Conservation (phyloP, 2,113 vertebrate genomes). For the Crotophaga sulcirostris region DNA sequence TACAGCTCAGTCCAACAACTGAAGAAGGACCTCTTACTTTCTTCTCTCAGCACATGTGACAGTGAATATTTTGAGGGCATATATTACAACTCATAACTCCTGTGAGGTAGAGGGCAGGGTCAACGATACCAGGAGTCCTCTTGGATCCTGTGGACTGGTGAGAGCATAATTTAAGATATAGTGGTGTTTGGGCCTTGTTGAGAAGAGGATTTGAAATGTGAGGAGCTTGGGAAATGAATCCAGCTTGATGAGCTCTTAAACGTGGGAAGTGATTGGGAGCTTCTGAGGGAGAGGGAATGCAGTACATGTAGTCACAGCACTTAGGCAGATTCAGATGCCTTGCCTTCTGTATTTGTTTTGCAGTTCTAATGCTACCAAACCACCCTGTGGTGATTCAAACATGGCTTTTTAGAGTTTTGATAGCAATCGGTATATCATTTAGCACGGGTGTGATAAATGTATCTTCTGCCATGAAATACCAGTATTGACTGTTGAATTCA, state of each 20-base stretch:
- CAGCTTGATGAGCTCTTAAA: background rate
- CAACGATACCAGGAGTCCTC: background rate
- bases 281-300: background rate
- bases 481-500: background rate
- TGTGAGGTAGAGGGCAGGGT: background rate
- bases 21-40: no score
- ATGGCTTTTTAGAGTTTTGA: background rate
- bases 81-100: background rate
- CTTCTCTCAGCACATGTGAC: background rate
- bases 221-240: background rate
- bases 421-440: background rate
- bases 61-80: background rate
- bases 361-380: background rate
- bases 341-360: background rate
- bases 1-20: background rate
- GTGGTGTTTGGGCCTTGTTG: background rate
- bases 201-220: background rate
- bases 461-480: background rate
- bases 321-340: background rate
- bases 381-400: background rate
- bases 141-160: background rate
- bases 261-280: background rate
- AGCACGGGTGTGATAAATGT: background rate
- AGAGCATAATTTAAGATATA: background rate
- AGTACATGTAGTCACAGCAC: background rate